A percentile compares a stretch with the other conserved stretches of the same genome.
Evolutionary conservation across 2,113 vertebrate genomes (phyloP).

Genomic region (Aix galericulata): DNA sequence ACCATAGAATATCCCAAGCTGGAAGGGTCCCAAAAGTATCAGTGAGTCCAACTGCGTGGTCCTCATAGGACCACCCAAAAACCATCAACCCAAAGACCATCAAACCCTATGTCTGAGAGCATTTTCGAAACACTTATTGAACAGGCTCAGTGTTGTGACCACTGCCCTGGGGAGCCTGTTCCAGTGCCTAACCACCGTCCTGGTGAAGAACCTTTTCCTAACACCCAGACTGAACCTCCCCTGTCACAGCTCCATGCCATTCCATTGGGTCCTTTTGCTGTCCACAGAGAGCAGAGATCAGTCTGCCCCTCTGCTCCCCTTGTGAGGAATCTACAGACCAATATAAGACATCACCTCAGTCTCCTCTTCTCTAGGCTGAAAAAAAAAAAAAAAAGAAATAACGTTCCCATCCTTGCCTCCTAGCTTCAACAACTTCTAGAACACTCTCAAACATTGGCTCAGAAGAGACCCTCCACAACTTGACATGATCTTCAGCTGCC

Average conservation of each 20-base stretch:
- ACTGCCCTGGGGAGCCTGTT: background rate
- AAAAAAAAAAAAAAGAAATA: background rate
- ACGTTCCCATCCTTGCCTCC: background rate
- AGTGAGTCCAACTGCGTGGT: background rate
- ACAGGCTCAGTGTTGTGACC: background rate
- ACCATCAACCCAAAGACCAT: too few species aligned
- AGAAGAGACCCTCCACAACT: background rate
- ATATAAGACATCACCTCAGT: background rate
- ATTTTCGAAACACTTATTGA: background rate
- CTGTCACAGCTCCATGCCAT: background rate
- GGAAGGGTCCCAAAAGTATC: background rate
- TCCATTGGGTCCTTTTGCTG: background rate
- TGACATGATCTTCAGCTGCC: background rate
- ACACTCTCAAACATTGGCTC: background rate
- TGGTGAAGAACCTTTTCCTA: background rate
- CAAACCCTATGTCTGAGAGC: background rate
- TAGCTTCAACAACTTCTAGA: background rate
- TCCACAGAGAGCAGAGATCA: too few species aligned
- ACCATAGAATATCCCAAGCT: background rate
- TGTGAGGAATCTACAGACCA: background rate
- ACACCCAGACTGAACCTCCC: background rate
- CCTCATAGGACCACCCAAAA: background rate
- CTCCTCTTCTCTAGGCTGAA: background rate
- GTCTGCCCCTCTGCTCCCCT: too few species aligned
- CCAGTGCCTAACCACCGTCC: background rate